Evolutionary conservation across 1,140 invertebrate species (phyloP).

Genomic region (Orussus abietinus): DNA sequence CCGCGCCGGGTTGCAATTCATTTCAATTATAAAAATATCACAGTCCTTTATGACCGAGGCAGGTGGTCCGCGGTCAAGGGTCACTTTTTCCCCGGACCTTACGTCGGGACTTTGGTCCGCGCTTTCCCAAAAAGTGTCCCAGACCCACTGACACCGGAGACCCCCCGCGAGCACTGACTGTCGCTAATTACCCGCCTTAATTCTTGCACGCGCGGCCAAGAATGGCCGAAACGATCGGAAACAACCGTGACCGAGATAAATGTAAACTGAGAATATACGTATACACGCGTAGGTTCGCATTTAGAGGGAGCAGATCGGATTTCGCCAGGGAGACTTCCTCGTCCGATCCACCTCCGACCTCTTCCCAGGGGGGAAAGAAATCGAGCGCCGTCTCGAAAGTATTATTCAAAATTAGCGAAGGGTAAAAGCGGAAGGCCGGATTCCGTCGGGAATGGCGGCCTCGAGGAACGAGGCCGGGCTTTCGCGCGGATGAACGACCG

Average conservation of each 20-base stretch:
- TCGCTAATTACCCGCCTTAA: too few species aligned
- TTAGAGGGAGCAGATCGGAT: too few species aligned
- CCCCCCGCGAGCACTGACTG: too few species aligned
- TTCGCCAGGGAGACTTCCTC: too few species aligned
- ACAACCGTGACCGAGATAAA: too few species aligned
- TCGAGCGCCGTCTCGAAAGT: background rate
- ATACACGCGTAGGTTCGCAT: too few species aligned
- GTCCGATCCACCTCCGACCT: too few species aligned
- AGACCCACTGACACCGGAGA: background rate
- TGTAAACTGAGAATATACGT: too few species aligned
- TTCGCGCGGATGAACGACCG: background rate
- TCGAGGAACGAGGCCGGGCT: background rate
- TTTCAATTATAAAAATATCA: slow-evolving; percentile 13
- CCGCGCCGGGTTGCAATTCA: slow-evolving; percentile 4
- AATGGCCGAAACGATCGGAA: too few species aligned
- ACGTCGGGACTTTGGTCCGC: slow-evolving; percentile 10
- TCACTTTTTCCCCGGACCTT: background rate
- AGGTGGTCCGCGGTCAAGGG: slow-evolving; percentile 5
- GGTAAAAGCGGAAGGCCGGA: slow-evolving; percentile 2
- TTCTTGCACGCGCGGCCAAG: too few species aligned
- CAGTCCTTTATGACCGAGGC: slow-evolving; percentile 7
- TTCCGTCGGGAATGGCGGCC: background rate
- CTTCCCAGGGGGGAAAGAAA: background rate
- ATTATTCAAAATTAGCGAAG: slow-evolving; percentile 8
- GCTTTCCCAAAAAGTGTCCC: background rate